Conservation (phyloP, 2,797 vertebrate genomes). For the Sciurus vulgaris region DNA sequence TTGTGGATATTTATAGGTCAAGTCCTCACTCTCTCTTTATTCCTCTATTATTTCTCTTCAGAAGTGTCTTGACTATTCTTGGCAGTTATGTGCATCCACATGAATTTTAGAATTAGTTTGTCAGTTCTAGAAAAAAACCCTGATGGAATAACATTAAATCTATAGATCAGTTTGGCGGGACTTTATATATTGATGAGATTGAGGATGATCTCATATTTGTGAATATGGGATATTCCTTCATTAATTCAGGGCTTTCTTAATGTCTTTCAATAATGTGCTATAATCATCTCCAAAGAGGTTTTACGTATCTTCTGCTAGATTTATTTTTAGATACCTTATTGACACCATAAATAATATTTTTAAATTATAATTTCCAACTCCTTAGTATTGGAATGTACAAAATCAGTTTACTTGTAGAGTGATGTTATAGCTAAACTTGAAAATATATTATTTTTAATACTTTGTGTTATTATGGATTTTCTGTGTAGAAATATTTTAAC, state of each 20-base stretch:
- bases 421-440: not conserved
- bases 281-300: not conserved
- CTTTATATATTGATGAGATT: not conserved
- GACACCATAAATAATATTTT: not conserved
- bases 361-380: constrained; percentile 33
- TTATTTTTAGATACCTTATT: not conserved
- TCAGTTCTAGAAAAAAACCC: not conserved
- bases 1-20: not conserved
- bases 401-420: not conserved
- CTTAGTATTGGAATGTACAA: constrained; percentile 45
- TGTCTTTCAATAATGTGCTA: not conserved
- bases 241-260: not conserved
- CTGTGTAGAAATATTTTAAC: not conserved
- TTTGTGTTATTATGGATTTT: not conserved
- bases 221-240: not conserved
- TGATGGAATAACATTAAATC: not conserved
- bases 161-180: not conserved
- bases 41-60: not conserved
- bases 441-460: constrained; percentile 12
- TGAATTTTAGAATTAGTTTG: constrained; percentile 24
- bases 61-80: not conserved
- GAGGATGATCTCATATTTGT: not conserved
- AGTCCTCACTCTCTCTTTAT: not conserved
- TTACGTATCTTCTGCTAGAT: not conserved
- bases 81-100: not conserved